Base-by-base conservation (phyloP, 2,888 invertebrate species). In the Lasioglossum vierecki region DNA sequence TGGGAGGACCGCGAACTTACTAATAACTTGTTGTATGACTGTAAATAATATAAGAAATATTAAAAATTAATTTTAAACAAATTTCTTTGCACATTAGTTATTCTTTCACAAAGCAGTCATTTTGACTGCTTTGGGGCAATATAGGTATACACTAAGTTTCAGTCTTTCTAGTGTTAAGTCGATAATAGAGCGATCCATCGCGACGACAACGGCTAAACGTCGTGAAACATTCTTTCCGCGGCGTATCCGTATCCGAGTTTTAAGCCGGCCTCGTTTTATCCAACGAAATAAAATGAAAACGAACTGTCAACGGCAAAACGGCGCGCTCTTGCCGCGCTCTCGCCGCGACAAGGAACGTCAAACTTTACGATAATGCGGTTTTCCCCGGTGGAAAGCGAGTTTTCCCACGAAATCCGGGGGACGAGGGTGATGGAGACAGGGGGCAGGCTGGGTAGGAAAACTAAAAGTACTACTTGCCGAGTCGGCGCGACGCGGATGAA, bases 341-440 rank as follows among this genome's bases (percentile, higher is more conserved):
- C 78, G 30, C 39, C 70, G 73, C 66, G 73, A 75, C 83, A 79
- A 80, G 39, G 83, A 77, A 83, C 85, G 83, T 85, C 82, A 87
- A 90, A 90, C 90, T 89, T 89, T 89, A 90, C 88, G 90, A 89
- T 89, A 90, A 90, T 83, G 88, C 78, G 84, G 85, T 87, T 90
- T 88, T 82, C 79, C 76, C 78, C 68, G 70, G 79, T 74, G 88
- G 80, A 86, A 86, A 89, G 79, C 80, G 86, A 88, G 83, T 87
- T 89, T 89, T 85, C 86, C 30, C 39, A 39, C 68, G 68, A 68
- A 68, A 68, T 68, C 39, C 68, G 9, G 39, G 39, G 68, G 18
- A 63, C 4, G 30, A 22, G 68, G 39, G 68, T 75, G 81, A 30
- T 46, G 76, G 60, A 71, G 81, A 75, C 76, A 63, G 70, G 75